phyloP scores from a whole-genome alignment of 1,140 invertebrate genomes.

The Drosophila gunungcola region DNA sequence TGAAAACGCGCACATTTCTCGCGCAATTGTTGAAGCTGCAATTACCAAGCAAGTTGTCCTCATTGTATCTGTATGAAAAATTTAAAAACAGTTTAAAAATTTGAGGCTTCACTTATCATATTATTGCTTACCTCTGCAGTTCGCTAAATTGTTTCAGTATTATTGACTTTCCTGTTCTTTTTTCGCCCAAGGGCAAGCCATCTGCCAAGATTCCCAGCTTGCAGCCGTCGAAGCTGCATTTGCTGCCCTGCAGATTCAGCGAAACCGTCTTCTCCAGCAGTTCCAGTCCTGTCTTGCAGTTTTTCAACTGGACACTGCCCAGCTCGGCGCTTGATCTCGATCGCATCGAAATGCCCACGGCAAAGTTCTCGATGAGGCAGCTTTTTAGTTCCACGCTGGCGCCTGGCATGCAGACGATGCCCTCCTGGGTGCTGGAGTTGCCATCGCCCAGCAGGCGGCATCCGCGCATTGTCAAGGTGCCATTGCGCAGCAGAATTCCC shows the following conservation, averaged over 20 bases:
- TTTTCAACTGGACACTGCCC: constrained; percentile 42
- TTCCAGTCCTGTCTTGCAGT: constrained; percentile 62
- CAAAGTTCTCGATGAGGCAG: constrained; percentile 83
- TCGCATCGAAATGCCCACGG: constrained; percentile 71
- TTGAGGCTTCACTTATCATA: no score
- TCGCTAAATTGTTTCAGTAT: constrained; percentile 46
- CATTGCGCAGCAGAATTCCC: constrained; percentile 83
- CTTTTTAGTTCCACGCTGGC: constrained; percentile 70
- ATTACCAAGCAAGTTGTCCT: constrained; percentile 48
- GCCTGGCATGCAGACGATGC: constrained; percentile 83
- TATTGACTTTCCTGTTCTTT: constrained; percentile 24
- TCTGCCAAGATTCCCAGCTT: constrained; percentile 62
- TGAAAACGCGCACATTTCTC: constrained; percentile 38
- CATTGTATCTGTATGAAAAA: constrained; percentile 50
- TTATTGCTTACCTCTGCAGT: constrained; percentile 43
- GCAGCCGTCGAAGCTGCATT: constrained; percentile 57
- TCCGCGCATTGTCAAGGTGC: constrained; percentile 76
- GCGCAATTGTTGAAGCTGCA: constrained; percentile 56
- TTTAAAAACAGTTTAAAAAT: not conserved
- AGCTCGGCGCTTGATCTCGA: constrained; percentile 37
- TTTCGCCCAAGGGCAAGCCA: constrained; percentile 2
- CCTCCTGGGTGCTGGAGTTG: constrained; percentile 83
- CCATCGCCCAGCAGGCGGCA: constrained; percentile 83
- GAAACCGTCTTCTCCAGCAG: constrained; percentile 43
- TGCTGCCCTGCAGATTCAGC: constrained; percentile 45